Percentiles rank a stretch among this genome's conserved stretches.
Evolutionary conservation across 2,888 invertebrate genomes (phyloP).

Genomic region (Quadroppia sp.): DNA sequence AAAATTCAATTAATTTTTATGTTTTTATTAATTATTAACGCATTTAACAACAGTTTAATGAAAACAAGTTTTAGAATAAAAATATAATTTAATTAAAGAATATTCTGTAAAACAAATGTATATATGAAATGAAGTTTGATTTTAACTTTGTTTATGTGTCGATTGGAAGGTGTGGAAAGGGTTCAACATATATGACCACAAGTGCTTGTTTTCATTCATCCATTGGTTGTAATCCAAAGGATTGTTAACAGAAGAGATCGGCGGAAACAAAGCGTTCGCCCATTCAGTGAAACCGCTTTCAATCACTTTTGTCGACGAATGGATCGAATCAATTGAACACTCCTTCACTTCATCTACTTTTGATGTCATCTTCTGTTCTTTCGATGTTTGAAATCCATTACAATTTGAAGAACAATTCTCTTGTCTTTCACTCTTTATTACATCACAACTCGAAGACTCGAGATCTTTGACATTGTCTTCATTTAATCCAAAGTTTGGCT

Average conservation of each 20-base stretch:
- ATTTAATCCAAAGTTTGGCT: background rate
- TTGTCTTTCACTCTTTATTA: background rate
- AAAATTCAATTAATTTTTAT: no score
- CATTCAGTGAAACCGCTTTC: slow-evolving; percentile 2
- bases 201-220: slow-evolving; percentile 9
- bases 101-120: no score
- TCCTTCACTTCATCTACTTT: background rate
- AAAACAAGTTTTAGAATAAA: no score
- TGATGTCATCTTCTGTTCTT: background rate
- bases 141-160: background rate
- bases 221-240: slow-evolving; percentile 1
- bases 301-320: background rate
- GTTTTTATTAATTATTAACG: no score
- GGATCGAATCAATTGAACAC: background rate
- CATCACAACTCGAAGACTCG: background rate
- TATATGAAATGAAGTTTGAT: background rate
- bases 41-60: no score
- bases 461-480: background rate
- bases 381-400: background rate
- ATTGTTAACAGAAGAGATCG: background rate
- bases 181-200: slow-evolving; percentile 10
- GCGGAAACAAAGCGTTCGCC: slow-evolving; percentile 15
- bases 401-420: background rate
- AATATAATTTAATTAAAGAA: no score
- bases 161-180: background rate